Evolutionary conservation across 1,140 invertebrate species (phyloP).

Genomic region (Bactericera cockerelli): DNA sequence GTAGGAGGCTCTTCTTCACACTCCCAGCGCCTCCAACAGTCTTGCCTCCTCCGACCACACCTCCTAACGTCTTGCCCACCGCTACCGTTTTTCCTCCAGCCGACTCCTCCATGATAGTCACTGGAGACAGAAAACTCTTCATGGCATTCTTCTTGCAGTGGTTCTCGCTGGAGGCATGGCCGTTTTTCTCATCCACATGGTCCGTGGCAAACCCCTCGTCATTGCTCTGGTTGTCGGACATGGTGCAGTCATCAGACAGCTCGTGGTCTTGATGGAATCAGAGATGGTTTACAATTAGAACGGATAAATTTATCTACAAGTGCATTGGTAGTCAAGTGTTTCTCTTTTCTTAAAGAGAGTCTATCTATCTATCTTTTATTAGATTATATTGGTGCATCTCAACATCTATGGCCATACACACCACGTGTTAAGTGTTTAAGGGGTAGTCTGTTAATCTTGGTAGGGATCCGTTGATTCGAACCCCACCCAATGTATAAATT

Average conservation of each 20-base stretch:
- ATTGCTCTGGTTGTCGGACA: slow-evolving; percentile 6
- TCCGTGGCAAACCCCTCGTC: slow-evolving; percentile 30
- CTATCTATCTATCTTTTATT: too few relatives aligned
- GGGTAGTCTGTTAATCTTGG: too few relatives aligned
- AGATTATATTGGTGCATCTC: too few relatives aligned
- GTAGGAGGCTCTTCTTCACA: slow-evolving; percentile 32
- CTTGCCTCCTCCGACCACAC: neutral
- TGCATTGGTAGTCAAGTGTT: too few relatives aligned
- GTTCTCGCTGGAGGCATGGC: slow-evolving; percentile 19
- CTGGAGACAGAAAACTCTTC: slow-evolving; percentile 36
- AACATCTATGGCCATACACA: too few relatives aligned
- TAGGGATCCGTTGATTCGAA: too few relatives aligned
- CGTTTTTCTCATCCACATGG: slow-evolving; percentile 43
- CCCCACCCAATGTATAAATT: too few relatives aligned
- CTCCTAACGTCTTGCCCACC: neutral
- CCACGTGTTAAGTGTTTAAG: too few relatives aligned
- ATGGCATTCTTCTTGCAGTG: slow-evolving; percentile 22
- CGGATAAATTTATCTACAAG: neutral
- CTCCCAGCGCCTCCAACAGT: too few relatives aligned
- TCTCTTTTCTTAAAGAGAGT: too few relatives aligned
- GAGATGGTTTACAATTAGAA: neutral
- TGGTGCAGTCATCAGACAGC: slow-evolving; percentile 40
- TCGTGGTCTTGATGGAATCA: slow-evolving; percentile 24
- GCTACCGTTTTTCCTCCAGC: neutral
- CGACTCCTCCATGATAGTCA: neutral